Percentiles rank a stretch among this genome's conserved stretches.
Conservation (phyloP, 2,888 invertebrate genomes). For the Agrochola macilenta region DNA sequence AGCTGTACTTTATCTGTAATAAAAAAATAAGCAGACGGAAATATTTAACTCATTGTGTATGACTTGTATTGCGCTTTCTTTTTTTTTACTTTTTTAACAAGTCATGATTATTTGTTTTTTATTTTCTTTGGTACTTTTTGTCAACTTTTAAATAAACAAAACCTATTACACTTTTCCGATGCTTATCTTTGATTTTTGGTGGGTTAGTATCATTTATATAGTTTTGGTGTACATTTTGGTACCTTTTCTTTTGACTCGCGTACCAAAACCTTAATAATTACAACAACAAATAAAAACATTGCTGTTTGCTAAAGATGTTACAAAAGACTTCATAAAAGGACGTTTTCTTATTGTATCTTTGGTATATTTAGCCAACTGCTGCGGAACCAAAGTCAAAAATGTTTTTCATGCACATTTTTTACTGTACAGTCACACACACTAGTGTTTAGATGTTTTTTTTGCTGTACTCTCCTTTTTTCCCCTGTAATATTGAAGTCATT, state of each 20-base stretch:
- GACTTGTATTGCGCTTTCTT: slow-evolving; percentile 36
- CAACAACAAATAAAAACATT: slow-evolving; percentile 5
- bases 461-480: slow-evolving; percentile 8
- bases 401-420: not conserved
- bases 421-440: slow-evolving; percentile 24
- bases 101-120: slow-evolving; percentile 18
- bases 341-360: not conserved
- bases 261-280: slow-evolving; percentile 1
- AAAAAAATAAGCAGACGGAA: slow-evolving; percentile 11
- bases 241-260: not conserved
- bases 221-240: slow-evolving; percentile 1
- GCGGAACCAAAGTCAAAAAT: not conserved
- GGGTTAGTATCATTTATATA: slow-evolving; percentile 33
- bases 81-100: slow-evolving; percentile 44
- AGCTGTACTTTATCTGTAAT: slow-evolving; percentile 12
- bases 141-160: slow-evolving; percentile 62
- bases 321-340: slow-evolving; percentile 13
- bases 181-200: slow-evolving; percentile 39
- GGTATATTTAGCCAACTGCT: slow-evolving; percentile 8
- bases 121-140: slow-evolving; percentile 43
- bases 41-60: not conserved
- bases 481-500: not conserved
- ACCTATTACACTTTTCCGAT: slow-evolving; percentile 61
- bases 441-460: slow-evolving; percentile 1
- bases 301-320: slow-evolving; percentile 7